Conservation (phyloP, 2,113 vertebrate genomes). For the Phoxinus phoxinus region DNA sequence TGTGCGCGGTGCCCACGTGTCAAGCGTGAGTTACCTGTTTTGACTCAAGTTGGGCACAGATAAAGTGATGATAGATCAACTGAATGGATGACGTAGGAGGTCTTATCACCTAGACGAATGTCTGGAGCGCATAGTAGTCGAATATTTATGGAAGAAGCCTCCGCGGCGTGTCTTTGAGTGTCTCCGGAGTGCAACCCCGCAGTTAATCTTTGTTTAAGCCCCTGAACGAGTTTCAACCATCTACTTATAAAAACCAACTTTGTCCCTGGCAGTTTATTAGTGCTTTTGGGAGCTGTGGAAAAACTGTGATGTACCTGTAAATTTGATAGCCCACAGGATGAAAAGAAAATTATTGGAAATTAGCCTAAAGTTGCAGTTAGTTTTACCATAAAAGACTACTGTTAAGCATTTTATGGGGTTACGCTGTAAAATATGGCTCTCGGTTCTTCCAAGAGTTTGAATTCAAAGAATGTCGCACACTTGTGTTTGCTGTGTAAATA, state of each 20-base stretch:
- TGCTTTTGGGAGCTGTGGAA: conserved; percentile 12
- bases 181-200: background rate
- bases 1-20: conserved; percentile 7
- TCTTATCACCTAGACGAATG: conserved; percentile 24
- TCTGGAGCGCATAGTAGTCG: conserved; percentile 6
- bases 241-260: conserved; percentile 41
- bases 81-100: conserved; percentile 32
- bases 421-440: conserved; percentile 24
- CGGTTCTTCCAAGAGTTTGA: conserved; percentile 10
- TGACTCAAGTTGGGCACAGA: conserved; percentile 19
- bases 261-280: conserved; percentile 27
- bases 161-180: background rate
- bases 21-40: conserved; percentile 35
- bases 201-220: conserved; percentile 45
- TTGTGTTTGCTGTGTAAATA: conserved; percentile 55
- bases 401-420: conserved; percentile 39
- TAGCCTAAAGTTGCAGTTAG: conserved; percentile 44
- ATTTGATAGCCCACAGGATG: conserved; percentile 37
- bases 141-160: conserved; percentile 28
- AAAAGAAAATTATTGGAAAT: conserved; percentile 20
- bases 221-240: conserved; percentile 35
- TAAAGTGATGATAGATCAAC: conserved; percentile 44
- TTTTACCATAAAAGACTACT: conserved; percentile 35
- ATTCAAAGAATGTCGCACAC: conserved; percentile 36
- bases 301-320: conserved; percentile 40